Percentiles rank a stretch among this genome's conserved stretches.
phyloP scores from a whole-genome alignment of 2,113 vertebrate genomes.

The Rhipidura dahli region DNA sequence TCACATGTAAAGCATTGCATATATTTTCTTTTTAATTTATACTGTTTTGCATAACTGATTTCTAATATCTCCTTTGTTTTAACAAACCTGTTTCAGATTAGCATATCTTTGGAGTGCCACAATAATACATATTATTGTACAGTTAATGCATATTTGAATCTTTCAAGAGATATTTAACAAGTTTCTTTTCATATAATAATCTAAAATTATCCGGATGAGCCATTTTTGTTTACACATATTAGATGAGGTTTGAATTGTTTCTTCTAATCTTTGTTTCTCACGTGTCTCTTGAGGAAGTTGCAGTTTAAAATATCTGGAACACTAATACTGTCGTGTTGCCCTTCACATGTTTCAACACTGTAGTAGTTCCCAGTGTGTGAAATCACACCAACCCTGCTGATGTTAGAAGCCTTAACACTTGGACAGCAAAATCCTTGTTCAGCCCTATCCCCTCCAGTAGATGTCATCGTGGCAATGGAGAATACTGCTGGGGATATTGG shows the following conservation, averaged over 20 bases:
- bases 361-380: not conserved
- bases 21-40: not conserved
- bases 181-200: not conserved
- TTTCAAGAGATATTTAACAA: not conserved
- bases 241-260: not conserved
- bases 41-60: not conserved
- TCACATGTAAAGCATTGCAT: not conserved
- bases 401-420: not conserved
- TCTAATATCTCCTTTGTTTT: not conserved
- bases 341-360: not conserved
- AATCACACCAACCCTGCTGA: not conserved
- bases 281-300: not conserved
- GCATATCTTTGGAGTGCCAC: not conserved
- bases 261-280: not conserved
- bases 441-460: constrained; percentile 57
- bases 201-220: not conserved
- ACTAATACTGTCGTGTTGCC: not conserved
- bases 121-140: not conserved
- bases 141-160: not conserved
- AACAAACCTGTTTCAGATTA: not conserved
- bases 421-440: not conserved
- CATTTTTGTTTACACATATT: not conserved
- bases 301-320: not conserved
- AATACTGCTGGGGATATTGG: not conserved
- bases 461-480: constrained; percentile 52